phyloP scores from a whole-genome alignment of 2,797 vertebrate species.

The Scomberomorus guttatus region DNA sequence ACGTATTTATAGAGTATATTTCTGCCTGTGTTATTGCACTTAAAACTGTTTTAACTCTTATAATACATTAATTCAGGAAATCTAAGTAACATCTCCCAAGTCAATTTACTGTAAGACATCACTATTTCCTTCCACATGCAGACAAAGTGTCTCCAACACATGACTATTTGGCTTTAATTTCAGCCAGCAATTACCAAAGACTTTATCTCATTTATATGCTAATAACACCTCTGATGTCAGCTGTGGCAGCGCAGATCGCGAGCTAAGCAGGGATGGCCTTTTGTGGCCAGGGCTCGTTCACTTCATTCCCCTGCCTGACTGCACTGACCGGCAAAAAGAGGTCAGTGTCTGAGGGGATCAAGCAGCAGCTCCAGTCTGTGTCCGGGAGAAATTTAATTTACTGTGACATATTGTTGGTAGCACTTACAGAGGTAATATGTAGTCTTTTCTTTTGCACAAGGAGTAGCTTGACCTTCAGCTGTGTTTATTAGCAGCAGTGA shows the following conservation, averaged over 20 bases:
- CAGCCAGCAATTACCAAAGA: constrained; percentile 81
- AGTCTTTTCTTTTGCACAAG: constrained; percentile 58
- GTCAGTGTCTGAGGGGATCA: constrained; percentile 66
- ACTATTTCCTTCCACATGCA: constrained; percentile 54
- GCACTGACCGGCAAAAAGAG: constrained; percentile 64
- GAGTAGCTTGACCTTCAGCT: constrained; percentile 62
- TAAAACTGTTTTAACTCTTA: background rate
- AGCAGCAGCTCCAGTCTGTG: constrained; percentile 34
- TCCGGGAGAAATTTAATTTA: constrained; percentile 64
- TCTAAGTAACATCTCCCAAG: background rate
- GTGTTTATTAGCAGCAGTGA: constrained; percentile 52
- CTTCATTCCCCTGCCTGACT: constrained; percentile 68
- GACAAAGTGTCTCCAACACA: constrained; percentile 68
- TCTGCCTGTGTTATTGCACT: background rate
- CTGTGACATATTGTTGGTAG: constrained; percentile 69
- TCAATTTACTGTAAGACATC: constrained; percentile 46
- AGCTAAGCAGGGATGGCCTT: constrained; percentile 68
- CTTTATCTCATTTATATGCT: constrained; percentile 88
- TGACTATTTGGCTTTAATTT: constrained; percentile 77
- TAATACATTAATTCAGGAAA: constrained; percentile 19
- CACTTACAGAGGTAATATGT: constrained; percentile 58
- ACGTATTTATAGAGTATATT: constrained; percentile 1
- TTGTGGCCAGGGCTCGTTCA: constrained; percentile 61
- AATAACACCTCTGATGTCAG: constrained; percentile 80
- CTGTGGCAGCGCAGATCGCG: constrained; percentile 58